These are phyloP conservation scores for Helobdella robusta DNA, from an alignment of 2,888 invertebrate genomes.

Conservation along the genomic window DNA sequence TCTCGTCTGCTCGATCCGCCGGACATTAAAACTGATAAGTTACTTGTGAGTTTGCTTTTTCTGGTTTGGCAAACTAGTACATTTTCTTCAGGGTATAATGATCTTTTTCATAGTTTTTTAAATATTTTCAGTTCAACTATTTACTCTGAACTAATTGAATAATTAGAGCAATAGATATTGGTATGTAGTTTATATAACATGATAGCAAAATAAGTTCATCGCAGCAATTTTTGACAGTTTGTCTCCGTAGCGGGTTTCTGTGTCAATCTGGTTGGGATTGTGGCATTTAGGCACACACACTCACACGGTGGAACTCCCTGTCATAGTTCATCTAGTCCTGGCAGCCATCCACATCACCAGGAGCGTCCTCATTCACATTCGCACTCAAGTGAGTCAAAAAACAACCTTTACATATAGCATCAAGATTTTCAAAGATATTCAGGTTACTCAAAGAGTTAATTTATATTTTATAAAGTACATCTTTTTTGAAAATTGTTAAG, in stretches of 20 bases:
- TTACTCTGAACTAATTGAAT: too few relatives aligned
- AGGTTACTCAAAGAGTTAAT: too few relatives aligned
- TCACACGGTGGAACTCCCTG: conserved; percentile 41
- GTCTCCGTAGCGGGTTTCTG: conserved; percentile 54
- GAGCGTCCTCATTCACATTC: not conserved
- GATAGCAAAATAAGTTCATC: not conserved
- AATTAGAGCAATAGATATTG: too few relatives aligned
- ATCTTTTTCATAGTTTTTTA: not conserved
- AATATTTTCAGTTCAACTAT: too few relatives aligned
- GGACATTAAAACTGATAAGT: conserved; percentile 53
- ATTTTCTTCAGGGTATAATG: not conserved
- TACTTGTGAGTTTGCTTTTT: conserved; percentile 47
- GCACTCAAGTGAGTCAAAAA: too few relatives aligned
- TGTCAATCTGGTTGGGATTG: conserved; percentile 55
- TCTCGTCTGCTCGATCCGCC: conserved; percentile 55
- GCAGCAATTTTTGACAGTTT: conserved; percentile 45
- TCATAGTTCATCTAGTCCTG: not conserved
- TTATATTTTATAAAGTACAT: too few relatives aligned
- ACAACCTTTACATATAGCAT: too few relatives aligned
- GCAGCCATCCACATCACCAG: not conserved
- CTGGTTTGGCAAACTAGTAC: not conserved
- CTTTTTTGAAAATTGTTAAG: too few relatives aligned
- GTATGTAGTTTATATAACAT: too few relatives aligned
- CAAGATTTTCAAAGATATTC: too few relatives aligned
- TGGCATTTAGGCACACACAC: conserved; percentile 51